Percentiles rank a stretch among this genome's conserved stretches.
Evolutionary conservation across 2,888 invertebrate genomes (phyloP).

Genomic region (Metellina segmentata): DNA sequence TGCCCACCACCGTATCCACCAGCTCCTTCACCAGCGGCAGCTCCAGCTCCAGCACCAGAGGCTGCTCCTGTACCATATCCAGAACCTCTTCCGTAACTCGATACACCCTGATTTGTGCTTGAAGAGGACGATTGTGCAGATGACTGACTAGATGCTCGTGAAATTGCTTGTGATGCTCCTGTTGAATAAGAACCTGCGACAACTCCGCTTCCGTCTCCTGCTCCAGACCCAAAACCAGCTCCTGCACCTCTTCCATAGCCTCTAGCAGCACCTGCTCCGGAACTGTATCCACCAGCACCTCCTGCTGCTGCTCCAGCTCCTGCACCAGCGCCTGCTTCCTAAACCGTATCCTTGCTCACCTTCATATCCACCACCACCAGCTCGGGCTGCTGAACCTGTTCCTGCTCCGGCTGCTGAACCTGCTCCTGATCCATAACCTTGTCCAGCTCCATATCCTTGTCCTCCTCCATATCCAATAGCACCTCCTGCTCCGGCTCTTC

Average conservation of each 20-base stretch:
- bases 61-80: too few species aligned
- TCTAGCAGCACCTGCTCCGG: neutral
- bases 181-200: neutral
- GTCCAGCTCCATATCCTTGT: too few species aligned
- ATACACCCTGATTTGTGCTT: too few species aligned
- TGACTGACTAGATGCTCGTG: too few species aligned
- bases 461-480: neutral
- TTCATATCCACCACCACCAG: neutral
- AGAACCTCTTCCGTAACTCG: too few species aligned
- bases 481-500: neutral
- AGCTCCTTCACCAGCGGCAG: neutral
- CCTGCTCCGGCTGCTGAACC: too few species aligned
- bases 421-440: neutral
- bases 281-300: too few species aligned
- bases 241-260: neutral
- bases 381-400: neutral
- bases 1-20: too few species aligned
- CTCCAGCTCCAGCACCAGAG: neutral
- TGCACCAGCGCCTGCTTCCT: neutral
- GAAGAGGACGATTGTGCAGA: too few species aligned
- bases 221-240: neutral
- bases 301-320: too few species aligned
- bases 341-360: neutral
- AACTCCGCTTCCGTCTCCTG: neutral
- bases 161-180: too few species aligned